phyloP scores from a whole-genome alignment of 1,140 invertebrate genomes.

The Cyrtorhinus lividipennis region DNA sequence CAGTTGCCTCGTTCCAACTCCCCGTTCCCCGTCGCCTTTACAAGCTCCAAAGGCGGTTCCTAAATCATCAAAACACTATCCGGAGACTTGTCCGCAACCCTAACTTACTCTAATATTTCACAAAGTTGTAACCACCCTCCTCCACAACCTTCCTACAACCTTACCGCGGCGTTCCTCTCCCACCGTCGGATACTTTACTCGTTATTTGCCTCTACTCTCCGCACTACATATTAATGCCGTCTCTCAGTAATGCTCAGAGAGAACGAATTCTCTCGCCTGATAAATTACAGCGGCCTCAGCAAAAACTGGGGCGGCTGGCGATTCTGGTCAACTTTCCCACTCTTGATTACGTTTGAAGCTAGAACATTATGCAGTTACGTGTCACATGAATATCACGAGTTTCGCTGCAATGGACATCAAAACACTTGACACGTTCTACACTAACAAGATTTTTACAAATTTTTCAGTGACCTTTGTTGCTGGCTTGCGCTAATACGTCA shows the following conservation, averaged over 20 bases:
- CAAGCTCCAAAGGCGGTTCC: not conserved
- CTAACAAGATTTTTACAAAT: too few species aligned
- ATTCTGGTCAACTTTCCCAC: too few species aligned
- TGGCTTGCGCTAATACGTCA: too few species aligned
- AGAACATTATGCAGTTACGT: too few species aligned
- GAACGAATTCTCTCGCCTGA: too few species aligned
- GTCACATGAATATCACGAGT: too few species aligned
- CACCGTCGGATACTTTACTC: not conserved
- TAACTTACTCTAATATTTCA: conserved; percentile 12
- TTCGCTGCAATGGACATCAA: too few species aligned
- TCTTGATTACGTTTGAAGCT: too few species aligned
- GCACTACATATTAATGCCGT: conserved; percentile 6
- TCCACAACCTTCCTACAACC: not conserved
- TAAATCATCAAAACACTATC: conserved; percentile 18
- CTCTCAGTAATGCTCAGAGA: not conserved
- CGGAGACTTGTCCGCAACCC: conserved; percentile 4
- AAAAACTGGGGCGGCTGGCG: too few species aligned
- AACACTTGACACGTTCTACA: too few species aligned
- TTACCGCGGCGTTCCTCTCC: not conserved
- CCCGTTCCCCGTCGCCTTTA: not conserved
- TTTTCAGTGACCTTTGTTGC: too few species aligned
- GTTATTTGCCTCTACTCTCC: conserved; percentile 6
- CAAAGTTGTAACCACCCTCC: conserved; percentile 1
- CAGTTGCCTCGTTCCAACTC: not conserved
- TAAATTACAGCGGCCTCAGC: not conserved